Percentiles rank a stretch among this genome's conserved stretches.
Conservation (phyloP, 2,888 invertebrate genomes). For the Orchestes rusci region DNA sequence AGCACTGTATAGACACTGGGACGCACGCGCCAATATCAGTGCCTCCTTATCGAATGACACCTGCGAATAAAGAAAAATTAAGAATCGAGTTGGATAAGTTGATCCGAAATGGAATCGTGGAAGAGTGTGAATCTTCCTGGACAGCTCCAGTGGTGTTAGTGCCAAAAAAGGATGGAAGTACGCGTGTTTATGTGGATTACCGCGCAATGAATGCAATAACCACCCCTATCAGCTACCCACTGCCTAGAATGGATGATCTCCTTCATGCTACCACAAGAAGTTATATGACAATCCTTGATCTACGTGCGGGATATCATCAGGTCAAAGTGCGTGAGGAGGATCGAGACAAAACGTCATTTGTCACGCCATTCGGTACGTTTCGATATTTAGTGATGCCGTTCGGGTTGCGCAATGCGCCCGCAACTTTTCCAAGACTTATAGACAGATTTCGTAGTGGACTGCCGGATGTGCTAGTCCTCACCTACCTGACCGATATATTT, state of each 20-base stretch:
- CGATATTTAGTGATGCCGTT: constrained; percentile 28
- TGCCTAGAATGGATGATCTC: no score
- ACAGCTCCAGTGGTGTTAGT: no score
- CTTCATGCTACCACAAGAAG: constrained; percentile 10
- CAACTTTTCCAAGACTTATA: constrained; percentile 30
- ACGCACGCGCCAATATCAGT: no score
- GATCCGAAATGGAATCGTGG: no score
- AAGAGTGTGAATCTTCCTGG: no score
- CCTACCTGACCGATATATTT: constrained; percentile 31
- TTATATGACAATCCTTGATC: constrained; percentile 18
- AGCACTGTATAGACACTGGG: no score
- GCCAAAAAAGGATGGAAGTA: no score
- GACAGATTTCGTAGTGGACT: constrained; percentile 27
- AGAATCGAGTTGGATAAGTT: no score
- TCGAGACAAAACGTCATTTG: constrained; percentile 21
- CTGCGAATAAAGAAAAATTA: no score
- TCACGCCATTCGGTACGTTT: constrained; percentile 31
- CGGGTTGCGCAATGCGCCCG: constrained; percentile 28
- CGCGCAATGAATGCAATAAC: constrained; percentile 26
- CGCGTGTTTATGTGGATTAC: constrained; percentile 27
- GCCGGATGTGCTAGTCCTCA: constrained; percentile 24
- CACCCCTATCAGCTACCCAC: constrained; percentile 25
- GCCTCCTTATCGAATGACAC: no score
- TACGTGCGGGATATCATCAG: constrained; percentile 11
- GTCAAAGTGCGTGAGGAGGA: constrained; percentile 2